A percentile compares a stretch with the other conserved stretches of the same genome.
Evolutionary conservation across 2,888 invertebrate genomes (phyloP).

Genomic region (Melanotus villosus): DNA sequence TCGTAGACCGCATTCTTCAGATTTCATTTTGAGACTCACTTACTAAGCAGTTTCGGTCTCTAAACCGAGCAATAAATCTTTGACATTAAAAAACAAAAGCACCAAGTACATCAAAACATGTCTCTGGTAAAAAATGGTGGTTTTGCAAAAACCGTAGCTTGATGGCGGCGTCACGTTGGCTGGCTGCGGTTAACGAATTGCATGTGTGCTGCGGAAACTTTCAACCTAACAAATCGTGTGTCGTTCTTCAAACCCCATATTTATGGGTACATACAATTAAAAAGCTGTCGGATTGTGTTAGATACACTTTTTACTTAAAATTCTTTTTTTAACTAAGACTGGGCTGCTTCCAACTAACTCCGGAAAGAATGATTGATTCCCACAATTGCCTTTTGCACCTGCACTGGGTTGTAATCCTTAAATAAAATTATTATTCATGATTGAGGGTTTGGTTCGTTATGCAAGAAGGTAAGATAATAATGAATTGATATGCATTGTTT

Average conservation of each 20-base stretch:
- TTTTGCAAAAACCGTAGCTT: conserved; percentile 64
- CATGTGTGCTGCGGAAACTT: conserved; percentile 68
- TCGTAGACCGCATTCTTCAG: conserved; percentile 15
- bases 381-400: conserved; percentile 13
- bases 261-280: conserved; percentile 64
- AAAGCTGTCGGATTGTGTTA: conserved; percentile 38
- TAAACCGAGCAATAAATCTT: conserved; percentile 62
- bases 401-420: conserved; percentile 1
- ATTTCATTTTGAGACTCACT: conserved; percentile 60
- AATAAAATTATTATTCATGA: background rate
- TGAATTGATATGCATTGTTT: conserved; percentile 22
- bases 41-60: conserved; percentile 58
- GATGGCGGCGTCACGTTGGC: conserved; percentile 67
- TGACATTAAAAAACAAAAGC: conserved; percentile 65
- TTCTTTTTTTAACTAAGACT: conserved; percentile 4
- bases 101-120: conserved; percentile 66
- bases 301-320: conserved; percentile 35
- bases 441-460: background rate
- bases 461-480: background rate
- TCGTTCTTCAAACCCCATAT: conserved; percentile 56
- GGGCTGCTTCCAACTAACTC: conserved; percentile 5
- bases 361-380: conserved; percentile 1
- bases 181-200: conserved; percentile 68
- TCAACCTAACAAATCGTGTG: conserved; percentile 68
- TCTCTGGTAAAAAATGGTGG: conserved; percentile 64